A percentile compares a stretch with the other conserved stretches of the same genome.
phyloP scores from a whole-genome alignment of 2,113 vertebrate genomes.

The Phyllostomus discolor region DNA sequence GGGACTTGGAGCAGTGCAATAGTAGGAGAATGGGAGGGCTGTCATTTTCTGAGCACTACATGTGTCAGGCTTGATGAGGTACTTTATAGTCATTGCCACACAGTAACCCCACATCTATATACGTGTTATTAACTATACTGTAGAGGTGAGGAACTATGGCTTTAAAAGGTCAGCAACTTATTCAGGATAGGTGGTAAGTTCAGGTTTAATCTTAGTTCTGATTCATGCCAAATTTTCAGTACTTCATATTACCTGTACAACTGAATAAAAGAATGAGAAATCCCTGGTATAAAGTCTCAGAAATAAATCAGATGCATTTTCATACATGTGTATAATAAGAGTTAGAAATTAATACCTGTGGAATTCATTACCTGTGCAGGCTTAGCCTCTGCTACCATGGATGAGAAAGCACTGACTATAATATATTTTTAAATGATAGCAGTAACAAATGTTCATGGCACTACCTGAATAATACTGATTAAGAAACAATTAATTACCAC shows the following conservation, averaged over 20 bases:
- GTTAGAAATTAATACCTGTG: background rate
- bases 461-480: background rate
- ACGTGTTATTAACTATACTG: background rate
- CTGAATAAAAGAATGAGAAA: background rate
- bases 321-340: background rate
- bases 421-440: background rate
- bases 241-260: background rate
- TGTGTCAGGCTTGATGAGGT: background rate
- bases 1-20: background rate
- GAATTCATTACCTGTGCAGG: background rate
- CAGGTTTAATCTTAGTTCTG: background rate
- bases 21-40: background rate
- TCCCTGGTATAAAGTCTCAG: background rate
- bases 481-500: conserved; percentile 23
- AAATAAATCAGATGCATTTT: background rate
- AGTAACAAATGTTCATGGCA: background rate
- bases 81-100: background rate
- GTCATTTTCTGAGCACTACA: background rate
- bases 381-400: background rate
- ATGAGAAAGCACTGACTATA: background rate
- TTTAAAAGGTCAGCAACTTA: background rate
- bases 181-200: background rate
- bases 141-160: background rate
- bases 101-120: background rate
- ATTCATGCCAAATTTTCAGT: background rate